Evolutionary conservation across 1,140 invertebrate species (phyloP).

Genomic region (Drosophila pachea): DNA sequence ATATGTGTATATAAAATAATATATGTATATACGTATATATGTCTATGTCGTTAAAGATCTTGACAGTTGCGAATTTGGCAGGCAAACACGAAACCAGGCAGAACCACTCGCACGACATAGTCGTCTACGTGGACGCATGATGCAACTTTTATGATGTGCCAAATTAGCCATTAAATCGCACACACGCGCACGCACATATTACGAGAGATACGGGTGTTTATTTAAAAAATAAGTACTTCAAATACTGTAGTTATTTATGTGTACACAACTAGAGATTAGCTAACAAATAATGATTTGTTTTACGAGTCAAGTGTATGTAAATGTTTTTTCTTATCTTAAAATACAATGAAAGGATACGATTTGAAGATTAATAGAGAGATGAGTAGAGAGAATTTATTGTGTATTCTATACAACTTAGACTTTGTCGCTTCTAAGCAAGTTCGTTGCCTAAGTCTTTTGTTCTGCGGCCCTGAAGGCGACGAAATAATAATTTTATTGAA

Average conservation of each 20-base stretch:
- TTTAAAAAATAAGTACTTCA: conserved; percentile 6
- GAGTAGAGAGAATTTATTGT: background rate
- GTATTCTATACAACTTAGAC: background rate
- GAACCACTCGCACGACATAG: conserved; percentile 21
- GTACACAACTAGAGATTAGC: conserved; percentile 1
- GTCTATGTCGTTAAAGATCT: conserved; percentile 38
- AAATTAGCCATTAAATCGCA: conserved; percentile 63
- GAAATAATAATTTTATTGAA: conserved; percentile 55
- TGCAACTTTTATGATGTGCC: conserved; percentile 65
- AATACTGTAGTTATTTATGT: background rate
- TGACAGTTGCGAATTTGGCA: conserved; percentile 60
- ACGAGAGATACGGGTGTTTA: conserved; percentile 5
- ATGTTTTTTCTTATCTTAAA: background rate
- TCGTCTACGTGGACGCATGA: conserved; percentile 23
- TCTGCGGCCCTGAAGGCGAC: conserved; percentile 51
- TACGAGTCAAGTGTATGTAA: background rate
- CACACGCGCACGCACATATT: background rate
- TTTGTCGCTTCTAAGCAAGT: conserved; percentile 32
- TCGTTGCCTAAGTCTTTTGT: conserved; percentile 71
- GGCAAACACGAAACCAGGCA: conserved; percentile 35
- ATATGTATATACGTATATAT: background rate
- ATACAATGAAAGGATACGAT: background rate
- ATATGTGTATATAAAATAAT: background rate
- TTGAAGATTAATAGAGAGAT: too few species aligned
- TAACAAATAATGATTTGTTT: background rate